Conservation (phyloP, 1,140 invertebrate genomes). For the Panonychus citri region DNA sequence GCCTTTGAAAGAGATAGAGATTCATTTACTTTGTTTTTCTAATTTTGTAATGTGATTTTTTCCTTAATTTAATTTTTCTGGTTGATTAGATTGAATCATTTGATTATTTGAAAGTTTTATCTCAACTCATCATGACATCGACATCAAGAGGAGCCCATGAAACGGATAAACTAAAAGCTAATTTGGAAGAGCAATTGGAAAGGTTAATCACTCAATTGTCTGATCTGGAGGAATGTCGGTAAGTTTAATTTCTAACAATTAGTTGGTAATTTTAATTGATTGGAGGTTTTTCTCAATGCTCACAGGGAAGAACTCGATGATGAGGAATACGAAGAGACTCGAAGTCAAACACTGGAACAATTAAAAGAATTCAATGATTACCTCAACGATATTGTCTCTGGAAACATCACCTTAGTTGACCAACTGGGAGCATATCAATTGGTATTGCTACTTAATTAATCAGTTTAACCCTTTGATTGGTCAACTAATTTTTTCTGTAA, state of each 20-base stretch:
- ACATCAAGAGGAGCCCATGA: constrained; percentile 23
- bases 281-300: too few relatives aligned
- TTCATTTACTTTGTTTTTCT: too few relatives aligned
- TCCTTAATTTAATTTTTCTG: too few relatives aligned
- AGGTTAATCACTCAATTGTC: constrained; percentile 41
- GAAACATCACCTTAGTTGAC: constrained; percentile 44
- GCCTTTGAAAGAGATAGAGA: too few relatives aligned
- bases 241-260: too few relatives aligned
- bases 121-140: background rate
- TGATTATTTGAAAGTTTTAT: too few relatives aligned
- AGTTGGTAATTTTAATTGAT: too few relatives aligned
- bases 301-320: constrained; percentile 38
- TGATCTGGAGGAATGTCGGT: constrained; percentile 49
- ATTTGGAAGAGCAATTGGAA: constrained; percentile 45
- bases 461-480: too few relatives aligned
- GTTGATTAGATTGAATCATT: too few relatives aligned
- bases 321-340: constrained; percentile 43
- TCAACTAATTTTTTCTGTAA: too few relatives aligned
- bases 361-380: constrained; percentile 45
- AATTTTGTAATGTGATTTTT: too few relatives aligned
- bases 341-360: constrained; percentile 46
- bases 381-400: constrained; percentile 37
- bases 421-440: constrained; percentile 38
- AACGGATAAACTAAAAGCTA: constrained; percentile 37
- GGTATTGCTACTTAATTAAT: too few relatives aligned